Base-by-base conservation (phyloP, 2,113 vertebrate genomes). In the Albula glossodonta region DNA sequence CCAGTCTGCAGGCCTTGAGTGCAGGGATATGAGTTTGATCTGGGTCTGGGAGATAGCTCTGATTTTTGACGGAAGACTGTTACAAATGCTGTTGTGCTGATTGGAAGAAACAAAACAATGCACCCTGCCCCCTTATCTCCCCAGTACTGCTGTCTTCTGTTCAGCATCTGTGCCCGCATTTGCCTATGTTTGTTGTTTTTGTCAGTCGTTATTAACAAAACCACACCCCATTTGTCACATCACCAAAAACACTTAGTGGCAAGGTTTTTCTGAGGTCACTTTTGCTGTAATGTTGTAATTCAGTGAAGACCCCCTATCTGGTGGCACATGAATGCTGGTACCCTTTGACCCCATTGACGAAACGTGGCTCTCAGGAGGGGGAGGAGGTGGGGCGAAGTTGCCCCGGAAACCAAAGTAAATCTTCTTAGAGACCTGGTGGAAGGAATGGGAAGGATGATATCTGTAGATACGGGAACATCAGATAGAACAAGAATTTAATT, bases 1-100 rank as follows among this genome's bases (percentile, higher is more conserved):
- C 70, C 70, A 50, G 53, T 81, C 53, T 48, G 78, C 48, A 25
- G 56, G 31, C 81, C 19, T 19, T 17, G 48, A 51, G 85, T 41
- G 82, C 41, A 6, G 78, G 51, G 78, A 84, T 52, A 7, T 52
- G 17, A n/a, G 87, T 93, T 93, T 93, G 90, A 92, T 93, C 89
- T 89, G 87, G 77, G 79, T 80, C 80, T 84, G 77, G 89, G 85
- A 89, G 86, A 86, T 81, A 82, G 87, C 86, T 56, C n/a, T n/a
- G 74, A 22, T 86, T 86, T 90, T 80, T 51, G 81, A 57, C 87
- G 7, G 57, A 57, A 78, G 52, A 48, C 49, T 10, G 57, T 60
- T 53, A 70, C 60, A 84, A 12, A 56, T 10, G n/a, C 2, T 52
- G 4, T 22, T 41, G 85, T 6, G 3, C 15, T 3, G 31, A 41